Base-by-base conservation (phyloP, 2,888 invertebrate species). In the Harmothoe impar region DNA sequence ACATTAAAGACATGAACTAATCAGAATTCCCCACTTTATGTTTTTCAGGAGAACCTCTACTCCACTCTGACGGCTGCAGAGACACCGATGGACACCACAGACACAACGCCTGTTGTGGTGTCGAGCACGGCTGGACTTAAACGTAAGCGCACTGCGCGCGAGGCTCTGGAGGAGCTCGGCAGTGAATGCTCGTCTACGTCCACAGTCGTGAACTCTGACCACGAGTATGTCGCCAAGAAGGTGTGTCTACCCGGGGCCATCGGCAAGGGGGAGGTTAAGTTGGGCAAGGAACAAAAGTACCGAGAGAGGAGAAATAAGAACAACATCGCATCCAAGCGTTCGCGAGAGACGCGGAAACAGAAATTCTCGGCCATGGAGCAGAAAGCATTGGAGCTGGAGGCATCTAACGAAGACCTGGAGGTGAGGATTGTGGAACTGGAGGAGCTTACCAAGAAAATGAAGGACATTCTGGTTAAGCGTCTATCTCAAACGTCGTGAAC, bases 291-390 rank as follows among this genome's bases (percentile, higher is more conserved):
- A 54, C 25, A n/a, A 56, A 90, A 90, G 56, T 90, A 90, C 86
- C 23, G 56, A 23, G 90, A 90, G 81, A 92, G 95, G 35, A 62
- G 95, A 29, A 92, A 92, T 62, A 95, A 95, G 93, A 95, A 95
- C 91, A 95, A 95, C 91, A 92, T 94, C 15, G 95, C 95, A 1
- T 95, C 95, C 0, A 93, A 93, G 90, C 91, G 94, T 81, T 95
- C 95, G 0, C 92, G 95, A 35, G 93, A 94, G 90, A 94, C 93
- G 84, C 91, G 94, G 89, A 95, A 95, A 91, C 90, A 92, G 90
- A 95, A 95, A 92, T 94, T 92, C 90, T 78, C 89, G 0, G 93
- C 94, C 31, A 94, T 95, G 94, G 95, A 95, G 62, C 86, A 88
- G 15, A 93, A 94, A 90, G 94, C 94, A 0, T 92, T 93, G 0